phyloP scores from a whole-genome alignment of 2,113 vertebrate genomes.

The Ceyx cyanopectus region DNA sequence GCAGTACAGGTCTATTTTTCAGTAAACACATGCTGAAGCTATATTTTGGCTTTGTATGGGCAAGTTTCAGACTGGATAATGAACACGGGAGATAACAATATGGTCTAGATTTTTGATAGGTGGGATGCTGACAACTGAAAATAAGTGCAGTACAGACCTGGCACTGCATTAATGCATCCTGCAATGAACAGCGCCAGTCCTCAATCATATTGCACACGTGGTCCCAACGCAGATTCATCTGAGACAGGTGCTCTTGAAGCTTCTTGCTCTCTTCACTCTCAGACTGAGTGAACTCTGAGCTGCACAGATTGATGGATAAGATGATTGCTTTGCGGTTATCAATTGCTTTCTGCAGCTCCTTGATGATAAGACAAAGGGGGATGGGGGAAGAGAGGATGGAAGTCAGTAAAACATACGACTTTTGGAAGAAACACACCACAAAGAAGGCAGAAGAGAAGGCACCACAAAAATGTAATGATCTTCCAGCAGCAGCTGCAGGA shows the following conservation, averaged over 20 bases:
- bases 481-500: neutral
- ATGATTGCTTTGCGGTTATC: constrained; percentile 93
- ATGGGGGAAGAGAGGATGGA: neutral
- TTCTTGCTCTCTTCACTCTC: constrained; percentile 83
- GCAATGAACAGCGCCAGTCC: constrained; percentile 87
- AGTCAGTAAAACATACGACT: neutral
- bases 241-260: constrained; percentile 87
- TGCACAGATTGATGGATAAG: constrained; percentile 94
- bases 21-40: neutral
- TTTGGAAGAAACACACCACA: neutral
- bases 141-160: constrained; percentile 79
- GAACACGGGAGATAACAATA: neutral
- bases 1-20: neutral
- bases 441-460: neutral
- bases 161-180: constrained; percentile 94
- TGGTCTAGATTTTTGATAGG: neutral
- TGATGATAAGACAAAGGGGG: neutral
- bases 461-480: neutral
- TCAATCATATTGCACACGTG: constrained; percentile 83
- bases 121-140: neutral
- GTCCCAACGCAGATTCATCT: constrained; percentile 92
- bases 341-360: constrained; percentile 93
- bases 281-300: constrained; percentile 88
- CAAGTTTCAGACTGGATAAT: neutral
- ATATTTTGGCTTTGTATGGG: neutral